Evolutionary conservation across 2,797 vertebrate genomes (phyloP).

Genomic region (Notamacropus eugenii): DNA sequence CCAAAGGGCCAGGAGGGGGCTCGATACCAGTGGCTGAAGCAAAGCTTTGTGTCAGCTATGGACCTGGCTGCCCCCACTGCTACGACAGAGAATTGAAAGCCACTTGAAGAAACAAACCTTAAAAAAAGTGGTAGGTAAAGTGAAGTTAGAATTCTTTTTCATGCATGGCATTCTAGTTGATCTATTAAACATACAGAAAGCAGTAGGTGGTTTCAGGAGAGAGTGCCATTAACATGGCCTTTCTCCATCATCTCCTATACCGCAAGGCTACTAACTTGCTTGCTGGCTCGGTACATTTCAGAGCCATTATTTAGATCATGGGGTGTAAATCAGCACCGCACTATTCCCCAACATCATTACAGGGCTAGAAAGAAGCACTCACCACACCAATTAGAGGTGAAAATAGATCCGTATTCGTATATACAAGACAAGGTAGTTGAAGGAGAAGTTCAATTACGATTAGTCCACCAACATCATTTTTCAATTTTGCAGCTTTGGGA

Average conservation of each 20-base stretch:
- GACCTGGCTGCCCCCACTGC: background rate
- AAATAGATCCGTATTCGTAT: constrained; percentile 43
- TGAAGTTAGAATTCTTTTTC: background rate
- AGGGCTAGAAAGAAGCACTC: constrained; percentile 3
- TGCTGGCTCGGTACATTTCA: constrained; percentile 6
- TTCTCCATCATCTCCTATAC: background rate
- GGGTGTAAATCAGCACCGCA: constrained; percentile 17
- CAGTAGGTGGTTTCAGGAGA: constrained; percentile 14
- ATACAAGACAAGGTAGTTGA: constrained; percentile 18
- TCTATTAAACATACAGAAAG: constrained; percentile 1
- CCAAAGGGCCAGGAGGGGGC: background rate
- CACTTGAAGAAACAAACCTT: background rate
- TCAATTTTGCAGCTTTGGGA: background rate
- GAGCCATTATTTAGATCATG: constrained; percentile 62
- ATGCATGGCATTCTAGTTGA: background rate
- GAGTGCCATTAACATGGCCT: background rate
- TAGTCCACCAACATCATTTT: constrained; percentile 44
- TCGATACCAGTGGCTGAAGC: background rate
- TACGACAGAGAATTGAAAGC: background rate
- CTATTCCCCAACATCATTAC: constrained; percentile 52
- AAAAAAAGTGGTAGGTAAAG: background rate
- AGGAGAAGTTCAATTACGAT: constrained; percentile 35
- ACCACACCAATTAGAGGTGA: constrained; percentile 40
- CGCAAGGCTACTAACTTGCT: constrained; percentile 24
- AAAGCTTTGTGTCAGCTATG: background rate